phyloP scores from a whole-genome alignment of 2,888 invertebrate species.

The Rhimphoctona megacephalus region DNA sequence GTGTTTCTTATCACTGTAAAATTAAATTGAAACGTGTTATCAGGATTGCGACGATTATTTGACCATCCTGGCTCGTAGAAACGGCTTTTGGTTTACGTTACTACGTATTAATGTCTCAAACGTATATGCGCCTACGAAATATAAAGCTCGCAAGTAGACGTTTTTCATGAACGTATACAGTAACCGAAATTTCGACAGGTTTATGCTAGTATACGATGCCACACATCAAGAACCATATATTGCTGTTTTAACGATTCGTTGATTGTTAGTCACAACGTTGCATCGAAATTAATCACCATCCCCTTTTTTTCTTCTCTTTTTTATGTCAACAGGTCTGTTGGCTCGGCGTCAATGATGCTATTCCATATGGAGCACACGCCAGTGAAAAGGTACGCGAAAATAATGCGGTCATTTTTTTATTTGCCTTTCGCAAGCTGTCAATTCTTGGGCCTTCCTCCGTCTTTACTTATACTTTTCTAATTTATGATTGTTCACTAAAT shows the following conservation, averaged over 20 bases:
- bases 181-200: conserved; percentile 38
- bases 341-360: conserved; percentile 49
- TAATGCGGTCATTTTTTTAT: background rate
- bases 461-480: background rate
- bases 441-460: background rate
- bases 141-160: conserved; percentile 10
- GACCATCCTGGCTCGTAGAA: conserved; percentile 58
- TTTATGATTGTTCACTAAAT: no score
- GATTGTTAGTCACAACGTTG: conserved; percentile 26
- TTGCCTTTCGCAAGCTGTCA: conserved; percentile 1
- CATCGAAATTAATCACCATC: conserved; percentile 28
- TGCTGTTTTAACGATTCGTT: conserved; percentile 43
- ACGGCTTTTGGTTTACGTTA: conserved; percentile 48
- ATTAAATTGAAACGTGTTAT: conserved; percentile 71
- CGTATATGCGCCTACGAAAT: conserved; percentile 16
- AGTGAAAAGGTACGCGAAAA: conserved; percentile 47
- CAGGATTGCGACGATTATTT: conserved; percentile 68
- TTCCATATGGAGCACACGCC: conserved; percentile 28
- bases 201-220: conserved; percentile 20
- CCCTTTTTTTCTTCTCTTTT: conserved; percentile 28
- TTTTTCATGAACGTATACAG: conserved; percentile 48
- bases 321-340: conserved; percentile 54
- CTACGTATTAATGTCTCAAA: conserved; percentile 40
- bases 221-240: conserved; percentile 15
- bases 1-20: conserved; percentile 69